phyloP scores from a whole-genome alignment of 2,113 vertebrate genomes.

The Platichthys stellatus region DNA sequence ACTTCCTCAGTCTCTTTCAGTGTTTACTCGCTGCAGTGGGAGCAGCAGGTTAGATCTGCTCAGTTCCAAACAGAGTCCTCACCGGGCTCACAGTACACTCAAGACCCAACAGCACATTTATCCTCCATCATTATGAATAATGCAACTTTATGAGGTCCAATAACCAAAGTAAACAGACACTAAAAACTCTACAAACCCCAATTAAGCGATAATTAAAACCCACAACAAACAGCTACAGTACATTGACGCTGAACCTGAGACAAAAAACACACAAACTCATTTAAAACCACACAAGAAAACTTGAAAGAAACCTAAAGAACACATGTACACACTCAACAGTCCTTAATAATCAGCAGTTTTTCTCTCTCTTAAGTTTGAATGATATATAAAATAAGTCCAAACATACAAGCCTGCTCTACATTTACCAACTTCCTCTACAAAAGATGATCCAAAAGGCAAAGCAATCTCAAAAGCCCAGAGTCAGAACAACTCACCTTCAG shows the following conservation, averaged over 20 bases:
- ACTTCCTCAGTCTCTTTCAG: constrained; percentile 45
- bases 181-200: background rate
- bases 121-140: background rate
- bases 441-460: background rate
- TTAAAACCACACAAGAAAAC: background rate
- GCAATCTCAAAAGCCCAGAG: constrained; percentile 26
- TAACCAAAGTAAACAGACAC: background rate
- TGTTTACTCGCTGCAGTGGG: constrained; percentile 55
- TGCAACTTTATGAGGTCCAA: background rate
- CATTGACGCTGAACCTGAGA: background rate
- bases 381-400: background rate
- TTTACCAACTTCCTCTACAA: background rate
- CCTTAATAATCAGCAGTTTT: background rate
- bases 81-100: background rate
- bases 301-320: no score
- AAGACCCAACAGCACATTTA: constrained; percentile 5
- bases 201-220: background rate
- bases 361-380: background rate
- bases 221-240: background rate
- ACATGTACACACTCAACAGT: no score
- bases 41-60: constrained; percentile 22
- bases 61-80: background rate
- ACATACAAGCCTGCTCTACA: no score
- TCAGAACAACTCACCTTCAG: constrained; percentile 44
- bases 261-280: background rate